These are phyloP conservation scores for Mungos mungo DNA, from an alignment of 2,113 vertebrate genomes.

Conservation along the genomic window DNA sequence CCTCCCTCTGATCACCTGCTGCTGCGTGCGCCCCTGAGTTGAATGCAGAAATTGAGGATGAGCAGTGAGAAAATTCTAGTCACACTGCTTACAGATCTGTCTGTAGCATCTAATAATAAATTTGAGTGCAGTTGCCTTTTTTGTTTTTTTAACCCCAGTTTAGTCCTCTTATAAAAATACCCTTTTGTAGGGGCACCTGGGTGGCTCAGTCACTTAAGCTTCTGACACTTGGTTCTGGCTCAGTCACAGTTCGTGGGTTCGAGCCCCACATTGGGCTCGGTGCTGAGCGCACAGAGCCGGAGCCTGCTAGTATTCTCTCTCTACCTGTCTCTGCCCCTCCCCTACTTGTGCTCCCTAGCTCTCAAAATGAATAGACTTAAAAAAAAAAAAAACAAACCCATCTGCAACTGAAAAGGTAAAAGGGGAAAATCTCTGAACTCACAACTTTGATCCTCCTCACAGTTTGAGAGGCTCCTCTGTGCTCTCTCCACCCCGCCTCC, in stretches of 20 bases:
- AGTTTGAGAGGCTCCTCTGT: not conserved
- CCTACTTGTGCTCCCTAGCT: too few species aligned
- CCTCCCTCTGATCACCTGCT: not conserved
- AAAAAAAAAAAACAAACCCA: not conserved
- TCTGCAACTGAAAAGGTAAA: not conserved
- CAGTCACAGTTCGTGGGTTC: too few species aligned
- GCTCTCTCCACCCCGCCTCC: accelerated
- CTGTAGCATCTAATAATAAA: not conserved
- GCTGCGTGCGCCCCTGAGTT: not conserved
- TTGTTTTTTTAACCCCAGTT: not conserved
- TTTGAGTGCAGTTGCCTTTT: not conserved
- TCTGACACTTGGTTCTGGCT: too few species aligned
- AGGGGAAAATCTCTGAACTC: not conserved
- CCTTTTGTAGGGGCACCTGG: not conserved
- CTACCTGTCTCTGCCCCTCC: too few species aligned
- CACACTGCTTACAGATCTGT: not conserved
- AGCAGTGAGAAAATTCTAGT: not conserved
- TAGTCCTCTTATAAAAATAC: not conserved
- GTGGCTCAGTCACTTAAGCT: too few species aligned
- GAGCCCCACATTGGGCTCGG: too few species aligned
- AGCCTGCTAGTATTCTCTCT: too few species aligned
- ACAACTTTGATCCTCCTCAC: not conserved
- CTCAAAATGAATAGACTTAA: too few species aligned
- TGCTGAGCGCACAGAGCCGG: too few species aligned
- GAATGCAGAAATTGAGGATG: not conserved